Evolutionary conservation across 2,797 vertebrate genomes (phyloP).

Genomic region (Erpetoichthys calabaricus): DNA sequence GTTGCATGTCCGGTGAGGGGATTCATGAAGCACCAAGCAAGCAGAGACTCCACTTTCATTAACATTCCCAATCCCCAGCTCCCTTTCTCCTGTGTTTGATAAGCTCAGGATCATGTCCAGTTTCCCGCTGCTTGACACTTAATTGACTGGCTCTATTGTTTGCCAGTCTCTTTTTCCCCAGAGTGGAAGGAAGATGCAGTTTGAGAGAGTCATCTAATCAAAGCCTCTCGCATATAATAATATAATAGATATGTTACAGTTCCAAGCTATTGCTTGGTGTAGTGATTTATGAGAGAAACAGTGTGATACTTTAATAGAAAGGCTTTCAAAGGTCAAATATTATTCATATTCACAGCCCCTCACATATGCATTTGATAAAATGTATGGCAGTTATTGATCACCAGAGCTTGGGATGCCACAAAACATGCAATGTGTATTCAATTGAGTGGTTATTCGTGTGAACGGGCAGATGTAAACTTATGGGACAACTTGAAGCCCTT

Average conservation of each 20-base stretch:
- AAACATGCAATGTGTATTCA: too few relatives aligned
- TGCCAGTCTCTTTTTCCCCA: background rate
- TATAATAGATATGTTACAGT: background rate
- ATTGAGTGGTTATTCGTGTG: too few relatives aligned
- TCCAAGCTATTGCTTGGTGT: background rate
- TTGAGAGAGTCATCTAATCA: background rate
- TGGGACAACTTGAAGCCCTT: too few relatives aligned
- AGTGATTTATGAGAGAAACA: background rate
- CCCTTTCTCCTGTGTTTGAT: background rate
- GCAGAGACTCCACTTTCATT: background rate
- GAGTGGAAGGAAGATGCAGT: background rate
- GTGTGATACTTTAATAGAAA: background rate
- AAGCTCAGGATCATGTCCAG: background rate
- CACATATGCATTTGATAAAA: background rate
- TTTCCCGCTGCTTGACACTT: background rate
- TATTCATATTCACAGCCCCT: background rate
- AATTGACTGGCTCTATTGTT: background rate
- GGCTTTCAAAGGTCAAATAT: background rate
- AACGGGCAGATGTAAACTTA: too few relatives aligned
- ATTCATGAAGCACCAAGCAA: too few relatives aligned
- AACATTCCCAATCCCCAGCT: background rate
- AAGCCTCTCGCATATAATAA: background rate
- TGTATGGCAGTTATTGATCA: background rate
- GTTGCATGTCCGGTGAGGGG: too few relatives aligned
- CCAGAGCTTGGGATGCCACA: too few relatives aligned